Evolutionary conservation across 2,797 vertebrate species (phyloP).

Genomic region (Syncerus caffer): DNA sequence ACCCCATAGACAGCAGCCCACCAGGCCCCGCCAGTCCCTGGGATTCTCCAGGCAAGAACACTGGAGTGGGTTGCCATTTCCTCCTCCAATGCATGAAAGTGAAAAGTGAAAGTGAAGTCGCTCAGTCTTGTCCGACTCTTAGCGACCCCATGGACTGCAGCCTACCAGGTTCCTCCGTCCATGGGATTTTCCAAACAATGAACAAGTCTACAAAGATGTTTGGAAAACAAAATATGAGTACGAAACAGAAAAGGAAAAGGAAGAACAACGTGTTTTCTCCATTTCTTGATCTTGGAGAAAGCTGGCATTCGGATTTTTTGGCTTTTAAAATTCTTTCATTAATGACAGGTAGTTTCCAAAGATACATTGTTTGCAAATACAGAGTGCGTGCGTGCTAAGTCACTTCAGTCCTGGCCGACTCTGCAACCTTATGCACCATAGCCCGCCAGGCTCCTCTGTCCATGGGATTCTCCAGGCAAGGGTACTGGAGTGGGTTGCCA

Average conservation of each 20-base stretch:
- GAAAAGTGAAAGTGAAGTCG: too few relatives aligned
- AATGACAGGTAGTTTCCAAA: background rate
- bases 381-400: background rate
- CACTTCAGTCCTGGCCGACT: background rate
- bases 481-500: background rate
- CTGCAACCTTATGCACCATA: background rate
- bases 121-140: too few relatives aligned
- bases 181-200: background rate
- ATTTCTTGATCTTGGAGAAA: conserved; percentile 4
- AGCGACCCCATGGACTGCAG: too few relatives aligned
- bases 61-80: too few relatives aligned
- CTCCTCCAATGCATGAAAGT: too few relatives aligned
- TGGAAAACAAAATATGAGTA: background rate
- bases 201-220: background rate
- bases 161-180: too few relatives aligned
- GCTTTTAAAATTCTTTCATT: conserved; percentile 30
- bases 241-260: background rate
- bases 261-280: background rate
- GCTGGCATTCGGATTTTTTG: background rate
- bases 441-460: background rate
- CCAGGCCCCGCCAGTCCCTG: too few relatives aligned
- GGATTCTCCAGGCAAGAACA: too few relatives aligned
- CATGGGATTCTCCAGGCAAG: background rate
- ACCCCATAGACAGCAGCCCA: too few relatives aligned
- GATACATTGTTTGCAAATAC: background rate